Percentiles rank a stretch among this genome's conserved stretches.
phyloP scores from a whole-genome alignment of 1,140 invertebrate species.

The Chrysomallon squamiferum region DNA sequence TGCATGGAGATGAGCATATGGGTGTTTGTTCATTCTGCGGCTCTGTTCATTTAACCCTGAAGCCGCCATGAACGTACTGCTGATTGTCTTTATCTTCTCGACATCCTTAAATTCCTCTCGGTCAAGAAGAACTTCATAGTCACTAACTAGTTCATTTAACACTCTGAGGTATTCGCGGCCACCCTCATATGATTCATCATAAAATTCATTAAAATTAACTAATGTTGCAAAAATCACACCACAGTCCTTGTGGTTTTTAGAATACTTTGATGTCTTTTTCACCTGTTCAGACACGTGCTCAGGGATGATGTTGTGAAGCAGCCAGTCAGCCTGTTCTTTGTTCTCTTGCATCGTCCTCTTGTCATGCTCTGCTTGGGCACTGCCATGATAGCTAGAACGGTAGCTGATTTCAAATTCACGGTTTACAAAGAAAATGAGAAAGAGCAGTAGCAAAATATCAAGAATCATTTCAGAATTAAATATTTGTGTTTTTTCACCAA shows the following conservation, averaged over 20 bases:
- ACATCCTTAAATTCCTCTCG: conserved; percentile 84
- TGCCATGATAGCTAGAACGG: conserved; percentile 90
- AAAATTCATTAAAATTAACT: conserved; percentile 95
- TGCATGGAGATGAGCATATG: conserved; percentile 81
- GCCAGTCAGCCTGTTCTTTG: conserved; percentile 95
- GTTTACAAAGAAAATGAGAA: conserved; percentile 90
- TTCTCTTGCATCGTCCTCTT: conserved; percentile 57
- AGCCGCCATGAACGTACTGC: conserved; percentile 96
- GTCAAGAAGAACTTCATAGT: conserved; percentile 92
- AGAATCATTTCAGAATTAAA: conserved; percentile 75
- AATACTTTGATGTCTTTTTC: conserved; percentile 93
- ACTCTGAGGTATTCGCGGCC: conserved; percentile 89
- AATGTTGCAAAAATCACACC: conserved; percentile 95
- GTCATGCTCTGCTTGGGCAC: conserved; percentile 74
- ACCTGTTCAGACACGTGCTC: conserved; percentile 91
- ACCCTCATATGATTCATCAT: conserved; percentile 90
- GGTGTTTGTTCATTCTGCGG: conserved; percentile 67
- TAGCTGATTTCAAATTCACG: conserved; percentile 95
- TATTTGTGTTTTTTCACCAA: no score
- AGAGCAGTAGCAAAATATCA: conserved; percentile 78
- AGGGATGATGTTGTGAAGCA: conserved; percentile 95
- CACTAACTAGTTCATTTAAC: conserved; percentile 91
- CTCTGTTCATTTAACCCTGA: conserved; percentile 86
- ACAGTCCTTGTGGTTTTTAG: conserved; percentile 91
- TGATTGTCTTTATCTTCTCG: conserved; percentile 98